Base-by-base conservation (phyloP, 1,140 invertebrate species). In the Brachionus plicatilis region DNA sequence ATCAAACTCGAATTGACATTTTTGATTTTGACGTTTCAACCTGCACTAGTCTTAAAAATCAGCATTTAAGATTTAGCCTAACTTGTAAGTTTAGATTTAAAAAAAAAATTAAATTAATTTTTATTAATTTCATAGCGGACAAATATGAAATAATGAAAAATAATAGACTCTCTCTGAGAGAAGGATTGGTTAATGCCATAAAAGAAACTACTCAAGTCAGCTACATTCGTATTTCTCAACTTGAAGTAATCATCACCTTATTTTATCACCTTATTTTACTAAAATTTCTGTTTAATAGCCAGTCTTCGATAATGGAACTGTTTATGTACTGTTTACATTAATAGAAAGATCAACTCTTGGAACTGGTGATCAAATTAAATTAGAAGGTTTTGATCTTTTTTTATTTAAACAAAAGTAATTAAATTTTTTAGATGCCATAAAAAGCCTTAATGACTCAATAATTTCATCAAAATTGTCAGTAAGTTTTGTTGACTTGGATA, bases 21-120 rank as follows among this genome's bases (percentile, higher is more conserved):
- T 82, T 65, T 82, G 79, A 82, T 47, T 82, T 82, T 82, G 79
- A 82, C 43, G 65, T 82, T 65, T 68, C 53, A 24, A 82, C 11
- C 1, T 82, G 79, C 27, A 41, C 37, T 4, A 45, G n/a, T 5
- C 33, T 82, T 12, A 53, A 53, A 20, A 82, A 82, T 37, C 79
- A 82, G 20, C 79, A 82, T 45, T 43, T 82, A 27, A 41, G 79
- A 82, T 82, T 82, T 68, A 37, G 27, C 37, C 7, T 82, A 14
- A 82, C 79, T 29, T 24, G 72, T 76, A 76, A 50, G 29, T 6
- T n/a, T n/a, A n/a, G n/a, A n/a, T n/a, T n/a, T n/a, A n/a, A n/a
- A n/a, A n/a, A n/a, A n/a, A n/a, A n/a, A n/a, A n/a, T n/a, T n/a
- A n/a, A n/a, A 33, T 45, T 45, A 43, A 45, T 45, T 37, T 37